phyloP scores from a whole-genome alignment of 2,113 vertebrate species.

The Muscicapa adusta region DNA sequence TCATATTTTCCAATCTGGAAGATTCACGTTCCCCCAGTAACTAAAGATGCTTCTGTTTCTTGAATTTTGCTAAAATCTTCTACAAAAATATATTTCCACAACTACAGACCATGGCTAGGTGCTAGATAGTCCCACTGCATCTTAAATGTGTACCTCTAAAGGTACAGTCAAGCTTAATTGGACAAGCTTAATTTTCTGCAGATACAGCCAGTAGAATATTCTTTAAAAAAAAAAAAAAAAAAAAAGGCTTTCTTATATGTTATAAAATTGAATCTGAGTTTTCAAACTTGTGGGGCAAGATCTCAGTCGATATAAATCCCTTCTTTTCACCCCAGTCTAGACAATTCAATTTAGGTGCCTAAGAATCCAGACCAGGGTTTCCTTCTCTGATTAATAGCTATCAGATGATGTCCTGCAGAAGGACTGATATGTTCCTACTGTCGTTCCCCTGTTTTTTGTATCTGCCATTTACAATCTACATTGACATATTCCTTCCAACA shows the following conservation, averaged over 20 bases:
- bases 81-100: neutral
- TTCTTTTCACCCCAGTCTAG: neutral
- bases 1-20: neutral
- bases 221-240: neutral
- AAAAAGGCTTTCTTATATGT: neutral
- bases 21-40: neutral
- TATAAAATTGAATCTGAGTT: neutral
- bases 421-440: neutral
- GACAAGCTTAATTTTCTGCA: neutral
- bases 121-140: neutral
- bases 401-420: neutral
- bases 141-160: neutral
- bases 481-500: neutral
- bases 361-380: neutral
- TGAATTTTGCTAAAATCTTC: neutral
- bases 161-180: neutral
- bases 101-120: neutral
- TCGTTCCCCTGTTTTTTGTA: neutral
- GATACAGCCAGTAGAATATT: neutral
- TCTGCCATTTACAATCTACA: neutral
- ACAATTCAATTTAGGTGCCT: neutral
- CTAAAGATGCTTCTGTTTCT: neutral
- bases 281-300: neutral
- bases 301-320: neutral
- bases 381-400: neutral